A percentile compares a stretch with the other conserved stretches of the same genome.
Conservation (phyloP, 2,113 vertebrate genomes). For the Lanius ludovicianus region DNA sequence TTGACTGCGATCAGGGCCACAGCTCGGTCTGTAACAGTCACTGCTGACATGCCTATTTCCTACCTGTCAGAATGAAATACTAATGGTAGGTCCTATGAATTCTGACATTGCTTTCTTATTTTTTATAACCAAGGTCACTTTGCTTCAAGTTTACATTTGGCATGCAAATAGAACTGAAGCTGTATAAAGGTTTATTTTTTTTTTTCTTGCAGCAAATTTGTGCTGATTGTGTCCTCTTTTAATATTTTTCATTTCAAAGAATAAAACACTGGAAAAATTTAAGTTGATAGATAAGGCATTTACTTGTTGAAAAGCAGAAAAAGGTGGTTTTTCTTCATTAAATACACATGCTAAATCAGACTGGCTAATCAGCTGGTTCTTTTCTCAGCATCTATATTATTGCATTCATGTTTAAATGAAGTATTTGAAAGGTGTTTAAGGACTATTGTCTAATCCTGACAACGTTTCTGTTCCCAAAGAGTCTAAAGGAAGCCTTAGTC, state of each 20-base stretch:
- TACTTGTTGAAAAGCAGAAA: conserved; percentile 37
- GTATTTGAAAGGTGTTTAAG: conserved; percentile 10
- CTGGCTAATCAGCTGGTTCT: background rate
- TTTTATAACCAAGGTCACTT: conserved; percentile 76
- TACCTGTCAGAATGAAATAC: conserved; percentile 78
- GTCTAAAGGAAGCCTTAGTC: background rate
- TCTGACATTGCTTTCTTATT: conserved; percentile 71
- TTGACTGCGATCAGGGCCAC: conserved; percentile 62
- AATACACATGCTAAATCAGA: conserved; percentile 26
- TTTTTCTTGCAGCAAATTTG: background rate
- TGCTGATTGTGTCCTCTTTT: conserved; percentile 21
- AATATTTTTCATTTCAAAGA: conserved; percentile 4
- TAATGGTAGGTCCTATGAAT: conserved; percentile 70
- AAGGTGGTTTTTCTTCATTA: conserved; percentile 14
- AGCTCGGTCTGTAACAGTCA: conserved; percentile 65
- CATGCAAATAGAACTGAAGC: conserved; percentile 69
- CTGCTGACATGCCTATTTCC: conserved; percentile 74
- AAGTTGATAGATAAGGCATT: conserved; percentile 39
- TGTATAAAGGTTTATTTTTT: background rate
- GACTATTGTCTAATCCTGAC: background rate
- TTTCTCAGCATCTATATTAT: background rate
- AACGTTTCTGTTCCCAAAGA: background rate
- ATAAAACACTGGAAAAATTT: conserved; percentile 30
- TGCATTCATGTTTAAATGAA: conserved; percentile 48
- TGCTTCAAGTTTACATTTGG: conserved; percentile 67